A percentile compares a stretch with the other conserved stretches of the same genome.
Evolutionary conservation across 2,113 vertebrate species (phyloP).

Genomic region (Pelecanus crispus): DNA sequence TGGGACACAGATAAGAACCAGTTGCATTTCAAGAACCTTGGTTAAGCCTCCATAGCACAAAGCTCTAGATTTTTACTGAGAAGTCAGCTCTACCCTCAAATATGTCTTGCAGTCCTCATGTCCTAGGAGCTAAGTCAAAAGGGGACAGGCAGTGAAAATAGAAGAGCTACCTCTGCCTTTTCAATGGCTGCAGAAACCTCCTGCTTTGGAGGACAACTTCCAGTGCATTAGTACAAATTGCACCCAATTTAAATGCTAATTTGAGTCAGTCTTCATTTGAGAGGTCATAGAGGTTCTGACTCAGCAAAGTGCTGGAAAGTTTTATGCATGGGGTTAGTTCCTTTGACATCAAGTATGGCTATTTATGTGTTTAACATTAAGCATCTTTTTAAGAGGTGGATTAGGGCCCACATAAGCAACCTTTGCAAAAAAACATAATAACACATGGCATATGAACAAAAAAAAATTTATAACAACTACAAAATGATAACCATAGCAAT

Average conservation of each 20-base stretch:
- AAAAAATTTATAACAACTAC: not conserved
- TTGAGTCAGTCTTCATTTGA: conserved; percentile 48
- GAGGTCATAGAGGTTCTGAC: conserved; percentile 37
- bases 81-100: not conserved
- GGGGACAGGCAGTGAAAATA: not conserved
- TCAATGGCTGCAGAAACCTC: not conserved
- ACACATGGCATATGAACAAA: not conserved
- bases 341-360: conserved; percentile 16
- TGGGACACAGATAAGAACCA: conserved; percentile 4
- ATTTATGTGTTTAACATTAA: conserved; percentile 18
- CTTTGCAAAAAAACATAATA: not conserved
- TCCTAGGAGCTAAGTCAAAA: not conserved
- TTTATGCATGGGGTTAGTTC: not conserved
- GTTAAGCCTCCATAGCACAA: not conserved
- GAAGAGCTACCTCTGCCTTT: not conserved
- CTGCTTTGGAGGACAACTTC: conserved; percentile 39
- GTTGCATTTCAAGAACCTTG: not conserved
- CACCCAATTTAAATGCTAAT: conserved; percentile 60
- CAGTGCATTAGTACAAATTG: conserved; percentile 46
- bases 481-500: conserved; percentile 27
- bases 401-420: not conserved
- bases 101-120: not conserved
- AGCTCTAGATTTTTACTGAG: not conserved
- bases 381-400: conserved; percentile 8
- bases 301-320: conserved; percentile 44